phyloP scores from a whole-genome alignment of 1,140 invertebrate genomes.

The Megalopta genalis region DNA sequence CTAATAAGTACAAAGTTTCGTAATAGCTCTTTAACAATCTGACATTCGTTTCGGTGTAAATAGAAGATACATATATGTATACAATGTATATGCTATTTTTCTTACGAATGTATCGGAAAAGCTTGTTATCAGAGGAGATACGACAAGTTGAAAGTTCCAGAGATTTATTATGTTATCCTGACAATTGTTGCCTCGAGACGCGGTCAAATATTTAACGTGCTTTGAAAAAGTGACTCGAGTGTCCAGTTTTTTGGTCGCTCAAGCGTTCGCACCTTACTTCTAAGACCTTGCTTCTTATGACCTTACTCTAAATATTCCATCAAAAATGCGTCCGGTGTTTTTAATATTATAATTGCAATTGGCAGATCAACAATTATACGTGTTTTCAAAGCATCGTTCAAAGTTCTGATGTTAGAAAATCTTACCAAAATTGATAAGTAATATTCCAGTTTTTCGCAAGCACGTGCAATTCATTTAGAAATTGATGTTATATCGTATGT shows the following conservation, averaged over 20 bases:
- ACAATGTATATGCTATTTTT: constrained; percentile 32
- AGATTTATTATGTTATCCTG: background rate
- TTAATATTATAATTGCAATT: background rate
- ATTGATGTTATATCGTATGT: background rate
- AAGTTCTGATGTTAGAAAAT: background rate
- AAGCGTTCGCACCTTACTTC: too few relatives aligned
- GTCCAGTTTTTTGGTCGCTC: too few relatives aligned
- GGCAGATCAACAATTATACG: background rate
- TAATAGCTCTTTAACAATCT: background rate
- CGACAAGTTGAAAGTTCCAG: background rate
- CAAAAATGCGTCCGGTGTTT: background rate
- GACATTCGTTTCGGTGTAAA: constrained; percentile 11
- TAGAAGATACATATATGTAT: background rate
- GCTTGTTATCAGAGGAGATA: constrained; percentile 1
- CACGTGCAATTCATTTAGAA: background rate
- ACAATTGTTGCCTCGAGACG: background rate
- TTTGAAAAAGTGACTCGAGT: background rate
- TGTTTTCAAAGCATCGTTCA: background rate
- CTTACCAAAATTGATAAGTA: background rate
- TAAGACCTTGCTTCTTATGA: background rate
- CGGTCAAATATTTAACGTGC: background rate
- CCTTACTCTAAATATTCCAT: background rate
- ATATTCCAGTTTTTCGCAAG: background rate
- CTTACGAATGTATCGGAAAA: constrained; percentile 23
- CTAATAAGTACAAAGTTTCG: background rate